Evolutionary conservation across 2,888 invertebrate genomes (phyloP).

Genomic region (Dermolepida albohirtum): DNA sequence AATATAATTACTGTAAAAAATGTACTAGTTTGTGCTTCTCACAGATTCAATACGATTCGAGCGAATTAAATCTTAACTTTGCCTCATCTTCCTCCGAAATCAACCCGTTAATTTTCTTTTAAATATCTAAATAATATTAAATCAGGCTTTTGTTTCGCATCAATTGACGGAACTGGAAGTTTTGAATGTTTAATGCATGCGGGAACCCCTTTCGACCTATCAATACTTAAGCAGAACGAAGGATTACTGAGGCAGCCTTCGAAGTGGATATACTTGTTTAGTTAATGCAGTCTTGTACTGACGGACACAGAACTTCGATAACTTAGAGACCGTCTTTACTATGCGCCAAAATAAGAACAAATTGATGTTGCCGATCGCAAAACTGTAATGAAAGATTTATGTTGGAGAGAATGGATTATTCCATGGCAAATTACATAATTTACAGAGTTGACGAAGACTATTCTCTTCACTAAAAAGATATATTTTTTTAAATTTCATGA

Average conservation of each 20-base stretch:
- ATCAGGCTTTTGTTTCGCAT: slow-evolving; percentile 52
- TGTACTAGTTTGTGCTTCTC: too few species aligned
- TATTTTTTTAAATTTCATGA: too few species aligned
- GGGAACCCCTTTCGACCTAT: slow-evolving; percentile 50
- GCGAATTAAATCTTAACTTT: too few species aligned
- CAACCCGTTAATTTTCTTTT: background rate
- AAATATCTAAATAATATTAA: slow-evolving; percentile 40
- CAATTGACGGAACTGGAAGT: slow-evolving; percentile 51
- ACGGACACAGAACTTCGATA: slow-evolving; percentile 59
- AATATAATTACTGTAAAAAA: too few species aligned
- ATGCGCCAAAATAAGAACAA: slow-evolving; percentile 45
- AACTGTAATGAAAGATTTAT: slow-evolving; percentile 33
- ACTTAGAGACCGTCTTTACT: slow-evolving; percentile 55
- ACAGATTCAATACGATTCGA: too few species aligned
- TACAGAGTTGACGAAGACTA: too few species aligned
- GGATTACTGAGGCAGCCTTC: slow-evolving; percentile 58
- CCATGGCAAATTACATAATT: too few species aligned
- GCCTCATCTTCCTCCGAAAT: too few species aligned
- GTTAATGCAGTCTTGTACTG: slow-evolving; percentile 57
- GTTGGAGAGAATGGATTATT: slow-evolving; percentile 17
- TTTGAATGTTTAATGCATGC: slow-evolving; percentile 52
- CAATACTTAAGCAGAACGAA: slow-evolving; percentile 56
- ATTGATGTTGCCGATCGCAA: slow-evolving; percentile 29
- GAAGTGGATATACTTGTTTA: slow-evolving; percentile 62
- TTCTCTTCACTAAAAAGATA: too few species aligned